Percentiles rank a stretch among this genome's conserved stretches.
Evolutionary conservation across 2,888 invertebrate species (phyloP).

Genomic region (Pristionchus japonicus): DNA sequence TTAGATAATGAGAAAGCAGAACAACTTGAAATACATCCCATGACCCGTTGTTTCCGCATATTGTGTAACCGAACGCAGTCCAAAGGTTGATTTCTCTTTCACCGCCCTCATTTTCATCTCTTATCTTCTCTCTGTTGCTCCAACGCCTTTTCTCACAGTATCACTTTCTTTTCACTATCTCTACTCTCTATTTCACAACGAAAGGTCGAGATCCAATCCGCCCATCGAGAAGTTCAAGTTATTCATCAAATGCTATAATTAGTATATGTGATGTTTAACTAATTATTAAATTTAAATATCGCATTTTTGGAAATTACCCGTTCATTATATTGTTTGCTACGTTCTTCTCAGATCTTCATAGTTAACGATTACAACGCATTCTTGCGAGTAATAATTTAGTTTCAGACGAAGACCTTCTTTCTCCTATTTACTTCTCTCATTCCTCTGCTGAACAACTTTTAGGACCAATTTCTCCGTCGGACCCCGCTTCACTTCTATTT

Average conservation of each 20-base stretch:
- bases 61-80: neutral
- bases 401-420: neutral
- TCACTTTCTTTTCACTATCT: neutral
- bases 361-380: neutral
- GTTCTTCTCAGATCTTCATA: no score
- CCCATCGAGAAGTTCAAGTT: no score
- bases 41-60: no score
- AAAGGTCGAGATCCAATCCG: neutral
- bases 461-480: neutral
- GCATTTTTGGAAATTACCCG: neutral
- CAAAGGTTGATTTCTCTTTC: neutral
- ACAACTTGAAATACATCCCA: no score
- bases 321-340: no score
- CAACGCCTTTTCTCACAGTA: neutral
- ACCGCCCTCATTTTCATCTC: neutral
- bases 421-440: neutral
- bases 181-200: neutral
- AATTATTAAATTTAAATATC: neutral
- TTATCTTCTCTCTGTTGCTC: neutral
- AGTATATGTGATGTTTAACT: neutral
- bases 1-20: no score
- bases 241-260: no score
- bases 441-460: neutral
- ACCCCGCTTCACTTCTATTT: neutral
- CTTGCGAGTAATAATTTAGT: neutral